Evolutionary conservation across 2,113 vertebrate genomes (phyloP), one percentile per base, ranked within the genome.

Genomic region (Ceyx melanurus): DNA sequence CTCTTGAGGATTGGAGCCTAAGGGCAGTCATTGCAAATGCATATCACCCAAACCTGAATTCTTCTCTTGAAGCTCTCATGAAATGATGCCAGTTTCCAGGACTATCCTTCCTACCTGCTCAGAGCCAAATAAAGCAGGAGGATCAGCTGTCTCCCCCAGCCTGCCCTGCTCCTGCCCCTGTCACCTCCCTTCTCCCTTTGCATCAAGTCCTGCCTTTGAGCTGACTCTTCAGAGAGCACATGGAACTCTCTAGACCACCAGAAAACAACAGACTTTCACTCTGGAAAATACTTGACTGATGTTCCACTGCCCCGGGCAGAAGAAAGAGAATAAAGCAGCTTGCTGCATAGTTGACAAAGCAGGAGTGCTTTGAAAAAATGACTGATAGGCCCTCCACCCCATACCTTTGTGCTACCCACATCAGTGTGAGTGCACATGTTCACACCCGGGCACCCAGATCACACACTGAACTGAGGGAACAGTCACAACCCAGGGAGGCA

Each of bases 351-450:
- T 93, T 96, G 95, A 96, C 95, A 96, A 96, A 96, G 93, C 92
- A 93, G 0, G 22, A 92, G 64, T 53, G 93, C 95, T 96, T 95
- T 96, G 95, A 96, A 95, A 45, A 95, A 94, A 92, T 74, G 85
- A 88, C 79, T 92, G 93, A 91, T 93, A 68, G 80, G 93, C 90
- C 57, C 94, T 75, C 94, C 94, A 84, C 96, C 94, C 93, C 90
- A 94, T 91, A 93, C 86, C 92, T 96, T 96, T 96, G 93, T 94
- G 90, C 90, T 94, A 75, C 94, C 92, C 96, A 95, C 96, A 96
- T 96, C 95, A 95, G 94, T 84, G 83, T 92, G 10, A 80, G 66
- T 7, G 81, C 46, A 2, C 57, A 17, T 58, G 66, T 87, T 95
- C 95, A 92, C 71, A 92, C 89, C 83, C 74, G 35, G 77, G 83